A percentile compares a stretch with the other conserved stretches of the same genome.
Evolutionary conservation across 2,797 vertebrate genomes (phyloP).

Genomic region (Halcyon chelicuti): DNA sequence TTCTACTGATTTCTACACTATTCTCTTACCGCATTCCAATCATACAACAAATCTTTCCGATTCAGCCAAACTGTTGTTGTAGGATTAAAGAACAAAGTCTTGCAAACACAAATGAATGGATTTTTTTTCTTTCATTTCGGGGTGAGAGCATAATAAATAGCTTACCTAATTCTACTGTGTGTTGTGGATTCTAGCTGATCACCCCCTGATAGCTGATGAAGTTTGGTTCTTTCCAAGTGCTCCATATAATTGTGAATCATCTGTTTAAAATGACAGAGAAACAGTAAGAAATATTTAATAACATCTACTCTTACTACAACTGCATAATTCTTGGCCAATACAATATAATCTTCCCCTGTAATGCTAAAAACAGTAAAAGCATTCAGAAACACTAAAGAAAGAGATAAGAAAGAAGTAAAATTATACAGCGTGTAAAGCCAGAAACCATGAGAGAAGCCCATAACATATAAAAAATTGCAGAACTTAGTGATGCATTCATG

Average conservation of each 20-base stretch:
- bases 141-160: conserved; percentile 54
- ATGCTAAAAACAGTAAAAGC: background rate
- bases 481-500: background rate
- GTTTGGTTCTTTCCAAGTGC: conserved; percentile 95
- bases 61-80: conserved; percentile 69
- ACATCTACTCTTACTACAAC: background rate
- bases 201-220: conserved; percentile 85
- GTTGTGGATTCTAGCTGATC: conserved; percentile 86
- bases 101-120: conserved; percentile 53
- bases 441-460: background rate
- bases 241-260: conserved; percentile 99
- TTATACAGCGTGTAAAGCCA: background rate
- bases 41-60: conserved; percentile 61
- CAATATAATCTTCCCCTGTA: background rate
- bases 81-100: conserved; percentile 75
- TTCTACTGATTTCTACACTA: conserved; percentile 25
- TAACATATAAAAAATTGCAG: background rate
- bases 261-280: conserved; percentile 79
- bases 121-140: conserved; percentile 61
- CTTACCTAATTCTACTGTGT: conserved; percentile 88
- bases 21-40: conserved; percentile 68
- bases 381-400: background rate
- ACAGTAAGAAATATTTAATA: conserved; percentile 5
- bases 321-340: background rate
- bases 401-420: background rate